phyloP scores from a whole-genome alignment of 2,888 invertebrate species.

The Plagodis pulveraria region DNA sequence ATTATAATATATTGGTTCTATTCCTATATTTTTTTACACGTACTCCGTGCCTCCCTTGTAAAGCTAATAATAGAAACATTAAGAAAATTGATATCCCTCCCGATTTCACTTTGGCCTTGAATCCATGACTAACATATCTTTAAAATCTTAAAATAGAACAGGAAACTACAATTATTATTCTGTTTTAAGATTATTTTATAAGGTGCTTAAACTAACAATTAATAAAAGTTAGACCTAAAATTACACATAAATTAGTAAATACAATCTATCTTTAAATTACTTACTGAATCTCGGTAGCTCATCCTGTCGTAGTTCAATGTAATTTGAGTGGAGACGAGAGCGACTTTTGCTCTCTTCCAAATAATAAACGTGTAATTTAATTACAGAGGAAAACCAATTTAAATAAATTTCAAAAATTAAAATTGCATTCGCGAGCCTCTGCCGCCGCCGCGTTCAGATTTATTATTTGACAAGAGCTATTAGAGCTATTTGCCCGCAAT shows the following conservation, averaged over 20 bases:
- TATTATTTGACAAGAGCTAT: too few relatives aligned
- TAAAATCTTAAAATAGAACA: slow-evolving; percentile 63
- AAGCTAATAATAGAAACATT: slow-evolving; percentile 38
- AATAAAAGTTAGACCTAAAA: neutral
- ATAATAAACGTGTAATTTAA: too few relatives aligned
- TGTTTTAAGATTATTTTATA: slow-evolving; percentile 38
- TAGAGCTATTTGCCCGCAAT: too few relatives aligned
- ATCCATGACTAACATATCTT: slow-evolving; percentile 52
- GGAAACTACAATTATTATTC: slow-evolving; percentile 36
- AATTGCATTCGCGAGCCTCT: too few relatives aligned
- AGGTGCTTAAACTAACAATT: neutral
- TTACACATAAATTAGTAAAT: neutral
- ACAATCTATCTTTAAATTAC: slow-evolving; percentile 35
- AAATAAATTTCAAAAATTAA: too few relatives aligned
- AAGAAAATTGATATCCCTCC: slow-evolving; percentile 60
- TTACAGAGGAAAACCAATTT: too few relatives aligned
- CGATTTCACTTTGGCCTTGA: slow-evolving; percentile 63
- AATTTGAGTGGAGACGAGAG: too few relatives aligned
- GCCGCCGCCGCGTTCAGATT: too few relatives aligned
- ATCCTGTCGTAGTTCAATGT: slow-evolving; percentile 43
- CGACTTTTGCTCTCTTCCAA: too few relatives aligned
- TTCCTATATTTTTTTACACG: neutral
- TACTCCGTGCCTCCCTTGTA: neutral
- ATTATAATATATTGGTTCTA: slow-evolving; percentile 6
- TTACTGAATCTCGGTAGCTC: slow-evolving; percentile 76